Evolutionary conservation across 2,888 invertebrate species (phyloP), one percentile per base, ranked within the genome.

Genomic region (Isotomurus palustris): DNA sequence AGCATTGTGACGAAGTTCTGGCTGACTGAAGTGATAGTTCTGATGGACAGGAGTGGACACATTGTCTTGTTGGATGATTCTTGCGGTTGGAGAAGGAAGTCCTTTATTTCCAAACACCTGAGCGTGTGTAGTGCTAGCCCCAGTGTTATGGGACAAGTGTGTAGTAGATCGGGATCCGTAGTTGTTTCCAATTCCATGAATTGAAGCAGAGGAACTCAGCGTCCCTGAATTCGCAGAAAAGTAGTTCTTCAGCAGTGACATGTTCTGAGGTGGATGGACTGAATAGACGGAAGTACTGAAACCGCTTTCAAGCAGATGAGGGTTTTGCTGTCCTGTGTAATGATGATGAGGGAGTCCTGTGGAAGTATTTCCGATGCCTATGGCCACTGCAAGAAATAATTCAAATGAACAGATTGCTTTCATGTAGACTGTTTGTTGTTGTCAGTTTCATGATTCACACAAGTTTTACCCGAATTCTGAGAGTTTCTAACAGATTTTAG

Each of bases 131-230:
- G 43, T 19, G 6, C 6, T 24, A 3, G 24, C 43, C 12, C 12
- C 24, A 6, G 5, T 19, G 17, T 29, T 49, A 21, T 49, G 25
- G 32, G 49, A 49, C 22, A 49, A 49, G 52, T 62, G 59, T 2
- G 62, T 62, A 28, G 56, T 59, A 1, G 59, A 51, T 35, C 62
- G 44, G n/a, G 59, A 59, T 2, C 59, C 59, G 51, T 56, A 62
- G 27, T 62, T 62, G 21, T 62, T 62, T 40, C 59, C 54, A 1
- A 62, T 25, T 24, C 58, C 62, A 38, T 62, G 62, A 43, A 66
- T 63, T 22, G 62, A 62, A 17, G 66, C 62, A 10, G 66, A 62
- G 17, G 58, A 58, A 25, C 64, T 64, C 22, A 64, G 52, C 3
- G 64, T 64, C 28, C 64, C 64, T 5, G 60, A 62, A 25, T 62